Base-by-base conservation (phyloP, 1,140 invertebrate species). In the Drosophila repletoides region DNA sequence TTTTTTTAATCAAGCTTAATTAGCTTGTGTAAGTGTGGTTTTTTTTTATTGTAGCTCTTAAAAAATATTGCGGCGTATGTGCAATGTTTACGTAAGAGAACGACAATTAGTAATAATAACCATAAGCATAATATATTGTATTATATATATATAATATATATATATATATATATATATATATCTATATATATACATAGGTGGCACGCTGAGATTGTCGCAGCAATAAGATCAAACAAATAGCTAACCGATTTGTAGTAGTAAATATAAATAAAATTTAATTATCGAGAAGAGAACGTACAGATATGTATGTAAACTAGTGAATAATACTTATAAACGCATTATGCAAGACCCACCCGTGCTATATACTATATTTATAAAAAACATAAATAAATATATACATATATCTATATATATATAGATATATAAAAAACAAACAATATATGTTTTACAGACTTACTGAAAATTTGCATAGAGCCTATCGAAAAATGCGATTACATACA, bases 311-410 rank as follows among this genome's bases (percentile, higher is more conserved):
- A 38, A 64, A 48, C 59, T 69, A 56, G 60, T 38, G 26, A 56
- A 46, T 56, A 31, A 46, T 64, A 56, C 38, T 60, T 46, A 53
- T 40, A 55, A 53, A 49, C 43, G 66, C 58, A 69, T 69, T 55
- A 65, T 45, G 60, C 67, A 70, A 69, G 26, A 70, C 67, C 67
- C 67, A 70, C 67, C 67, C 67, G 60, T 65, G 67, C 66, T 70
- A 69, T 63, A 69, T 41, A 55, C 49, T 40, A 45, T 52, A 67
- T 61, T 51, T 40, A 61, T 41, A 33, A 22, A 19, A 14, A 10
- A 49, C 21, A 43, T 22, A 52, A n/a, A 51, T 17, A 51, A 15
- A 21, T n/a, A 24, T 14, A 12, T 19, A 59, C 15, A 59, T 28
- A 66, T 12, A 38, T n/a, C 5, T 40, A 9, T 49, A 3, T 21